phyloP scores from a whole-genome alignment of 2,113 vertebrate genomes.

The Phalacrocorax aristotelis region DNA sequence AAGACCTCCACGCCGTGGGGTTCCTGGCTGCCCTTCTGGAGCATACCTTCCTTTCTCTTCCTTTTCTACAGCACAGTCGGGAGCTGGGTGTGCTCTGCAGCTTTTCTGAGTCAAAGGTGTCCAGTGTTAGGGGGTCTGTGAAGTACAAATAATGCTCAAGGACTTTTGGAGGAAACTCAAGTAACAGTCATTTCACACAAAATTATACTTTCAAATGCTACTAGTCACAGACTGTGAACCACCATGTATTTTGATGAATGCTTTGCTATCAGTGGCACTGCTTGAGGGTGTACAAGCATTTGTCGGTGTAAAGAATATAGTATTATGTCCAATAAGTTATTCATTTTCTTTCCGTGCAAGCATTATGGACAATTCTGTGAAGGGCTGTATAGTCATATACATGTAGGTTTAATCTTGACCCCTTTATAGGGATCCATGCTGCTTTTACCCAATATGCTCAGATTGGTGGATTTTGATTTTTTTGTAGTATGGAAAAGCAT shows the following conservation, averaged over 20 bases:
- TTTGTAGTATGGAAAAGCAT: neutral
- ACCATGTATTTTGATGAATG: neutral
- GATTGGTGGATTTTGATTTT: neutral
- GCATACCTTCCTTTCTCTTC: rapidly evolving
- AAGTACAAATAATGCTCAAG: neutral
- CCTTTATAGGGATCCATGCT: neutral
- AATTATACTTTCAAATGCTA: neutral
- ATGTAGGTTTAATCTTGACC: neutral
- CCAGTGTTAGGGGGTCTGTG: neutral
- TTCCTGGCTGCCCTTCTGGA: neutral
- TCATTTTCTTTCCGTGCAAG: neutral
- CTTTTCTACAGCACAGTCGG: neutral
- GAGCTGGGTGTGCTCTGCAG: neutral
- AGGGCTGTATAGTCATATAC: neutral
- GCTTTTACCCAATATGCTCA: rapidly evolving
- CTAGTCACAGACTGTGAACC: neutral
- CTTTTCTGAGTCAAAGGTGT: neutral
- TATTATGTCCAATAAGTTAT: neutral
- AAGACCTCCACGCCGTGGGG: rapidly evolving
- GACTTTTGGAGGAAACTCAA: neutral
- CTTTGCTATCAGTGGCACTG: neutral
- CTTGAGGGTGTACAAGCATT: neutral
- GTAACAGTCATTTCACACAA: neutral
- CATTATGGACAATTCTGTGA: neutral
- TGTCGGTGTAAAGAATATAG: neutral